These are phyloP conservation scores for Eunapius fragilis DNA, from an alignment of 37 sponge, comb jelly and placozoan species.

Conservation along the genomic window DNA sequence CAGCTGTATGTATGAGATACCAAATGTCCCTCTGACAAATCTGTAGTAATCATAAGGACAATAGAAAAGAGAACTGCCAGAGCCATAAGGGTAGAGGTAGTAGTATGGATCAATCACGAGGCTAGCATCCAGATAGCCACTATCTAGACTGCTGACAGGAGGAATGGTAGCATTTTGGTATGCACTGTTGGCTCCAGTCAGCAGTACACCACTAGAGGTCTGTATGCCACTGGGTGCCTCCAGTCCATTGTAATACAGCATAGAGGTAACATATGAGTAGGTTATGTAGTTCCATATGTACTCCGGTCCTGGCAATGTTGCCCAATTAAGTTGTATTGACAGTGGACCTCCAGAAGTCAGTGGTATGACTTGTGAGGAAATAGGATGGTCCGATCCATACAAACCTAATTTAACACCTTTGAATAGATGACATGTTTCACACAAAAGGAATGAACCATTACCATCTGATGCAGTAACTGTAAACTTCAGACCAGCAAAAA, in stretches of 20 bases:
- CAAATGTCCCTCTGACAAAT: not conserved
- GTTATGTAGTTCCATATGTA: not conserved
- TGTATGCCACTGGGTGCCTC: not conserved
- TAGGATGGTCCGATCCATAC: too few relatives aligned
- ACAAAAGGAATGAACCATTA: too few relatives aligned
- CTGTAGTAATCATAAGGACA: not conserved
- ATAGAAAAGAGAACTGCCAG: not conserved
- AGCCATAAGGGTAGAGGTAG: not conserved
- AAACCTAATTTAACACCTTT: too few relatives aligned
- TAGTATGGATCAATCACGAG: not conserved
- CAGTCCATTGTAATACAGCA: not conserved
- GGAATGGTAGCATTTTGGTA: not conserved
- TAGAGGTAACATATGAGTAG: not conserved
- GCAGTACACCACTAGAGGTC: not conserved
- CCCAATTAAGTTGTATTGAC: not conserved
- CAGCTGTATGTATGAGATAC: not conserved
- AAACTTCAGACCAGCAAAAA: not conserved
- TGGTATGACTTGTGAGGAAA: not conserved
- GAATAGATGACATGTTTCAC: too few relatives aligned
- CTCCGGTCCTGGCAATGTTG: not conserved
- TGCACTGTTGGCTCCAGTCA: not conserved
- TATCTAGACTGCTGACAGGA: not conserved
- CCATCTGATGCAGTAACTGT: not conserved
- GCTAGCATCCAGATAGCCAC: not conserved
- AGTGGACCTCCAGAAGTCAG: not conserved